A percentile compares a stretch with the other conserved stretches of the same genome.
Evolutionary conservation across 2,113 vertebrate species (phyloP).

Genomic region (Chionodraco myersi): DNA sequence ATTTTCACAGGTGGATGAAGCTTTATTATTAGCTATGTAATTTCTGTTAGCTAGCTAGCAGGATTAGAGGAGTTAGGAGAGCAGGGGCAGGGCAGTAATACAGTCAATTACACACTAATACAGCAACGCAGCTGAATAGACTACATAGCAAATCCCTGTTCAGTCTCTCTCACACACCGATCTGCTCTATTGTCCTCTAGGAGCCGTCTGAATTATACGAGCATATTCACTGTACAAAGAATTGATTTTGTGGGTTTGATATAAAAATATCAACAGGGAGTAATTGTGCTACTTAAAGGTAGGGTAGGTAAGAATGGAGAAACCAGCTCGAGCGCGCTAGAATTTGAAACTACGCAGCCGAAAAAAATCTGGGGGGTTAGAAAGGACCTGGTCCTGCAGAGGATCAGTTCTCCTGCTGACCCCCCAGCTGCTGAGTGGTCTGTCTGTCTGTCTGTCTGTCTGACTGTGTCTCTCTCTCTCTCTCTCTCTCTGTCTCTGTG

Average conservation of each 20-base stretch:
- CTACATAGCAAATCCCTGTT: conserved; percentile 51
- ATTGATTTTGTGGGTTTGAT: not conserved
- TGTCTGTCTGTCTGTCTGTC: too few species aligned
- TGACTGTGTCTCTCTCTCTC: too few species aligned
- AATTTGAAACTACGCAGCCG: too few species aligned
- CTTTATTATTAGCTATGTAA: conserved; percentile 38
- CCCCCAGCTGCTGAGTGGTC: too few species aligned
- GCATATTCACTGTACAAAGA: conserved; percentile 6
- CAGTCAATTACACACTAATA: conserved; percentile 63
- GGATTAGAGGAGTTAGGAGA: conserved; percentile 55
- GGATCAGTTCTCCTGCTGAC: too few species aligned
- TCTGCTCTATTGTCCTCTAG: conserved; percentile 37
- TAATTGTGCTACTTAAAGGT: not conserved
- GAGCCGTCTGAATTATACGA: conserved; percentile 23
- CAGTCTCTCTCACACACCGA: conserved; percentile 38
- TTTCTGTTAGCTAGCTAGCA: conserved; percentile 38
- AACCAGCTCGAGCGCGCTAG: too few species aligned
- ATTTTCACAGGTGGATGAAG: conserved; percentile 26
- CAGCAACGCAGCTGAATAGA: conserved; percentile 54
- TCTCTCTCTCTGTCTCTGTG: too few species aligned
- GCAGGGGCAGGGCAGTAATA: conserved; percentile 37
- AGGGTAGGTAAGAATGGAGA: too few species aligned
- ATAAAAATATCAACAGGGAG: not conserved
- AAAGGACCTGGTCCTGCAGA: too few species aligned
- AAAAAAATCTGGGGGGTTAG: too few species aligned